Conservation (phyloP, 2,888 invertebrate genomes). For the Gerris lacustris region DNA sequence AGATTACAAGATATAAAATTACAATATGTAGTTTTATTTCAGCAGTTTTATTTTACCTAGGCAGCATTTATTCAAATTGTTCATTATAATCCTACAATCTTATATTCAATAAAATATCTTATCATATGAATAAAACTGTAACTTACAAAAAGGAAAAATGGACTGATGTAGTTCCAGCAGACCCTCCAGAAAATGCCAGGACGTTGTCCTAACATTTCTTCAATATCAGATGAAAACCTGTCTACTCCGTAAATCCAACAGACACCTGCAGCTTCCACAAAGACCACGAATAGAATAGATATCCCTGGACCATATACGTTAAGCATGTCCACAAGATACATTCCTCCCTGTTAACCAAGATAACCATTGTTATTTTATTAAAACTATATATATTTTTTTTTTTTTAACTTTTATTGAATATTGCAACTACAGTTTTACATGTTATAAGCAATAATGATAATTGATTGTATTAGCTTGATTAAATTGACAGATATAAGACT, state of each 20-base stretch:
- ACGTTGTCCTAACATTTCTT: constrained; percentile 66
- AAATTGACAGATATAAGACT: too few species aligned
- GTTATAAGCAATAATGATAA: too few species aligned
- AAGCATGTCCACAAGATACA: constrained; percentile 71
- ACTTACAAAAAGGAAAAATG: constrained; percentile 64
- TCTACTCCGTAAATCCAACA: constrained; percentile 82
- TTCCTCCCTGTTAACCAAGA: constrained; percentile 55
- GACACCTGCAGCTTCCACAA: constrained; percentile 79
- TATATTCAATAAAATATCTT: too few species aligned
- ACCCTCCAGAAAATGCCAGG: constrained; percentile 70
- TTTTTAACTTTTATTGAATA: too few species aligned
- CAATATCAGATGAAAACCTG: constrained; percentile 65
- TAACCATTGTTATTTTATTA: neutral
- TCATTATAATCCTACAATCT: too few species aligned
- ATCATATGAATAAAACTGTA: too few species aligned
- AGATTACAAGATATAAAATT: too few species aligned
- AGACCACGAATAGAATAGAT: constrained; percentile 79
- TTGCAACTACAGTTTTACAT: too few species aligned
- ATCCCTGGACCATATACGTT: constrained; percentile 80
- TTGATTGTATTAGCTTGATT: too few species aligned
- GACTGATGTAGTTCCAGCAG: constrained; percentile 79
- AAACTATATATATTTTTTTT: constrained; percentile 8
- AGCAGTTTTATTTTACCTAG: too few species aligned
- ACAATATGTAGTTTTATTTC: too few species aligned
- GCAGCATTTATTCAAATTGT: too few species aligned